Evolutionary conservation across 2,888 invertebrate genomes (phyloP).

Genomic region (Heteromurus nitidus): DNA sequence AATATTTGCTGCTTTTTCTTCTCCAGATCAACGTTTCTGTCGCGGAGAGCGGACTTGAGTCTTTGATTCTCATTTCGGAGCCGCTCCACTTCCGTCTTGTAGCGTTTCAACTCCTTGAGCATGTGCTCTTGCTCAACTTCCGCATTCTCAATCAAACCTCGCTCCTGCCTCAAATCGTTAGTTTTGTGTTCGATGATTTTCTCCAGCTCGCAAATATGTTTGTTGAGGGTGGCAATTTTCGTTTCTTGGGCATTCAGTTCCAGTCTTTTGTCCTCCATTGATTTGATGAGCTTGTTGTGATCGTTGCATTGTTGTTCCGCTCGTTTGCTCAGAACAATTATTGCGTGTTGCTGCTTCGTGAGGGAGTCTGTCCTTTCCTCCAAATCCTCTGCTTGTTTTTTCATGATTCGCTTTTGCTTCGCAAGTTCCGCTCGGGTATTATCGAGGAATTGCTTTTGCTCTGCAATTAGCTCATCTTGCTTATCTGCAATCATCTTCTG

Average conservation of each 20-base stretch:
- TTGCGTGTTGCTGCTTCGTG: background rate
- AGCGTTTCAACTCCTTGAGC: background rate
- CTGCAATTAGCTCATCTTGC: background rate
- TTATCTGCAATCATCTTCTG: conserved; percentile 9
- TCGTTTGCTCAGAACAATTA: background rate
- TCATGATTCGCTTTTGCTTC: background rate
- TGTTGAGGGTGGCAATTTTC: too few species aligned
- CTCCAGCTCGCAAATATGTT: background rate
- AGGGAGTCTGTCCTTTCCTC: background rate
- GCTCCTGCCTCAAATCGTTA: background rate
- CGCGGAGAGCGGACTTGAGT: background rate
- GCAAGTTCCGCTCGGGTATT: background rate
- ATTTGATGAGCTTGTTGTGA: background rate
- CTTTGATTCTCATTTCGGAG: background rate
- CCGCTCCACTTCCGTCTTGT: background rate
- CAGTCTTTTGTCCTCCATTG: background rate
- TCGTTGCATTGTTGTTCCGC: background rate
- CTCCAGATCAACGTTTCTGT: too few species aligned
- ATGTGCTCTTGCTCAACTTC: background rate
- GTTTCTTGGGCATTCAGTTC: background rate
- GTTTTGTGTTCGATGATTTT: background rate
- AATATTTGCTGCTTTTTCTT: too few species aligned
- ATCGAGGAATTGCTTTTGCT: background rate
- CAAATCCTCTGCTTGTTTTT: background rate
- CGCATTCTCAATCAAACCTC: background rate